A percentile compares a stretch with the other conserved stretches of the same genome.
Conservation (phyloP, 2,888 invertebrate genomes). For the Itoplectis maculator region DNA sequence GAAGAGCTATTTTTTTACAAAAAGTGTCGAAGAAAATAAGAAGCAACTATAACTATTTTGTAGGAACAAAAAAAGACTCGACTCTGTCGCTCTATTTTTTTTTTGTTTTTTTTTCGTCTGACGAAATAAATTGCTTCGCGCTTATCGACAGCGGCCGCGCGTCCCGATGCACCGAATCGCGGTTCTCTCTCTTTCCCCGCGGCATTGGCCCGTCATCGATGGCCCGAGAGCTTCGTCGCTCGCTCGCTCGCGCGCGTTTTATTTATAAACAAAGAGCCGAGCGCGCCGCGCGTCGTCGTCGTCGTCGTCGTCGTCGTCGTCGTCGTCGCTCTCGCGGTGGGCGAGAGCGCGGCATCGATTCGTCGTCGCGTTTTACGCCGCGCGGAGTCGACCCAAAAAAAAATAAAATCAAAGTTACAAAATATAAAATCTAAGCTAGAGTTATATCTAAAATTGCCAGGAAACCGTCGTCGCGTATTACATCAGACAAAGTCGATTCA, state of each 20-base stretch:
- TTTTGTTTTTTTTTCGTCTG: too few species aligned
- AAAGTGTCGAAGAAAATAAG: too few species aligned
- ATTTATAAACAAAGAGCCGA: slow-evolving; percentile 80
- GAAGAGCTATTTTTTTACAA: too few species aligned
- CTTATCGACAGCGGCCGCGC: neutral
- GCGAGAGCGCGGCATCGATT: slow-evolving; percentile 47
- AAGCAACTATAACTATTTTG: slow-evolving; percentile 30
- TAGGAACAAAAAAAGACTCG: slow-evolving; percentile 35
- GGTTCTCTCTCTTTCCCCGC: slow-evolving; percentile 29
- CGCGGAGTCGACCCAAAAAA: neutral
- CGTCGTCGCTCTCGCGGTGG: slow-evolving; percentile 26
- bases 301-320: slow-evolving; percentile 26
- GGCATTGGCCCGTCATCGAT: slow-evolving; percentile 36
- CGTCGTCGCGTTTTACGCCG: neutral
- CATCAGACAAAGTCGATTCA: neutral
- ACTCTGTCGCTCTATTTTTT: slow-evolving; percentile 37
- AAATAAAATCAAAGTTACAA: neutral
- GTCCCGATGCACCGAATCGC: slow-evolving; percentile 2
- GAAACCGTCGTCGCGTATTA: neutral
- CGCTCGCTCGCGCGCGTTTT: slow-evolving; percentile 71
- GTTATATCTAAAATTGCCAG: slow-evolving; percentile 35
- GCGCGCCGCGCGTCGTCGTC: slow-evolving; percentile 56
- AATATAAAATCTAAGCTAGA: too few species aligned
- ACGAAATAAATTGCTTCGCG: neutral
- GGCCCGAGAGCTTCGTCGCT: slow-evolving; percentile 24